These are phyloP conservation scores for Invenusta paracnida DNA, from an alignment of 2,888 invertebrate species.

Conservation along the genomic window DNA sequence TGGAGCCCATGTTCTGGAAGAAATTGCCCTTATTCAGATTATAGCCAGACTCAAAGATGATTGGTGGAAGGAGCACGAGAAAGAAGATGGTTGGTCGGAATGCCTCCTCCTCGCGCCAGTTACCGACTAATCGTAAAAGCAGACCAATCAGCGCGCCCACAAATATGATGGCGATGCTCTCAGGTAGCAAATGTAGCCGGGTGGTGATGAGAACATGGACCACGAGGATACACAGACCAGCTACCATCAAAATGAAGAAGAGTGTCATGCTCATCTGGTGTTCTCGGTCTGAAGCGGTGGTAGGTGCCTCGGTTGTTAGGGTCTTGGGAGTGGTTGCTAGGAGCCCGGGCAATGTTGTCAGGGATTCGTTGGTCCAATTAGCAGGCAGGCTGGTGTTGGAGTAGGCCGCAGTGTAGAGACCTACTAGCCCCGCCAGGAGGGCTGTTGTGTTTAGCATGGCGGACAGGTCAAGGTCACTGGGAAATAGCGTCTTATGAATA, in stretches of 20 bases:
- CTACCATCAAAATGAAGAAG: constrained; percentile 90
- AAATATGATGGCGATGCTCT: constrained; percentile 92
- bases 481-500: neutral
- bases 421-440: too few relatives aligned
- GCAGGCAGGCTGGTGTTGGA: neutral
- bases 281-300: constrained; percentile 70
- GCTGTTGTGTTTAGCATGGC: neutral
- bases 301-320: neutral
- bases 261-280: constrained; percentile 93
- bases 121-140: constrained; percentile 79
- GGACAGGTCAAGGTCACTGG: neutral
- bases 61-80: constrained; percentile 87
- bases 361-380: neutral
- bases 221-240: constrained; percentile 80
- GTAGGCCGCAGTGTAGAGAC: too few relatives aligned
- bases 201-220: constrained; percentile 91
- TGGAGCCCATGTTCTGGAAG: constrained; percentile 93
- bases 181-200: constrained; percentile 90
- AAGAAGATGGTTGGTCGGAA: constrained; percentile 98
- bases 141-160: constrained; percentile 84
- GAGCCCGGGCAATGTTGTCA: neutral
- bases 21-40: constrained; percentile 83
- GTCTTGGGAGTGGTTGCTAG: neutral
- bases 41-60: constrained; percentile 97
- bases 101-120: constrained; percentile 83